phyloP scores from a whole-genome alignment of 2,888 invertebrate genomes.

The Drosophila leonis region DNA sequence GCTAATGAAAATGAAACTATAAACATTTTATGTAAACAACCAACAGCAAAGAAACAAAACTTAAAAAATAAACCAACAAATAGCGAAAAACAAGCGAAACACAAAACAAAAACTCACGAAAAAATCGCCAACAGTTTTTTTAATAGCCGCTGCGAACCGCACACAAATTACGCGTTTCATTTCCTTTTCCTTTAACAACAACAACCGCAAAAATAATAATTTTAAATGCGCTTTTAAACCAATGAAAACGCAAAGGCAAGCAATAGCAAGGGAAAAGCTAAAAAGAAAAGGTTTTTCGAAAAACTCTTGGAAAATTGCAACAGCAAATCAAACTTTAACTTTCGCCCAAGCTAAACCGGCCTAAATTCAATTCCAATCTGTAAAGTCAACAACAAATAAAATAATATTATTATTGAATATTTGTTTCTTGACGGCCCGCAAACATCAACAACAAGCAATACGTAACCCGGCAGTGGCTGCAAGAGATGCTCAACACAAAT shows the following conservation, averaged over 20 bases:
- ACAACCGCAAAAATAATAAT: constrained; percentile 45
- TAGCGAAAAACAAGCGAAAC: constrained; percentile 38
- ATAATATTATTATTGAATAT: constrained; percentile 45
- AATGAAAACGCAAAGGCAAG: constrained; percentile 16
- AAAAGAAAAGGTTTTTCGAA: constrained; percentile 20
- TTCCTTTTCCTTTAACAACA: constrained; percentile 70
- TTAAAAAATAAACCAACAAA: constrained; percentile 30
- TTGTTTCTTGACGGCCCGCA: constrained; percentile 2
- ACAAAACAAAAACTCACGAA: constrained; percentile 14
- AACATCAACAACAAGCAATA: constrained; percentile 30
- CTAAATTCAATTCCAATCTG: constrained; percentile 4
- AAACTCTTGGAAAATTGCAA: constrained; percentile 11
- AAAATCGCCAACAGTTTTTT: constrained; percentile 62
- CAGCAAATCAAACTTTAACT: not conserved
- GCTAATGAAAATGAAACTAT: constrained; percentile 79
- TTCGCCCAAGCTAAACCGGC: constrained; percentile 7
- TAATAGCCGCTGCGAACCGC: constrained; percentile 60
- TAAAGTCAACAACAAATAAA: constrained; percentile 7
- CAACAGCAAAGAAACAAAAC: constrained; percentile 22
- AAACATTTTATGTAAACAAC: constrained; percentile 77
- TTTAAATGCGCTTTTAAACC: constrained; percentile 51
- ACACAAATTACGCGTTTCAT: constrained; percentile 77
- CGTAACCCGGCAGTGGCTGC: constrained; percentile 47
- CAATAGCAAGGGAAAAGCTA: constrained; percentile 12
- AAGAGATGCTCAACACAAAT: constrained; percentile 32